Evolutionary conservation across 2,113 vertebrate species (phyloP), one percentile per base, ranked within the genome.

Genomic region (Bothrops jararaca): DNA sequence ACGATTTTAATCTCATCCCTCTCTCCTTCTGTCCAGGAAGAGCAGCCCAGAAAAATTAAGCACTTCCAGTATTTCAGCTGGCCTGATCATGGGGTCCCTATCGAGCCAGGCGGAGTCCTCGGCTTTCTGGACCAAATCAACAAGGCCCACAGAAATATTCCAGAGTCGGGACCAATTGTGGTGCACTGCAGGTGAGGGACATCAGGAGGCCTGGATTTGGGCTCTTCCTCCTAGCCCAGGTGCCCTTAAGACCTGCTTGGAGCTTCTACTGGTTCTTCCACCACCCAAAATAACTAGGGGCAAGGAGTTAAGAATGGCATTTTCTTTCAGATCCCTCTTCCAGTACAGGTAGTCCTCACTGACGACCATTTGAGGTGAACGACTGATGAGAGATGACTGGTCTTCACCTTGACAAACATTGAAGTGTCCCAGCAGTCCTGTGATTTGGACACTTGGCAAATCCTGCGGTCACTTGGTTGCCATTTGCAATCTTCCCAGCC

Each of bases 31-130:
- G 0, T 11, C 0, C 92, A 99, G 98, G 97, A 97, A 8, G 98
- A 98, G 93, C 94, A 91, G 4, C 95, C 96, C 1, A 95, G 98
- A 48, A 97, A 96, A 92, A 98, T 98, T 94, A 98, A 97, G 97
- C 98, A 99, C 94, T 99, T 97, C 91, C 99, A 99, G 97, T 98
- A 98, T 95, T 97, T 98, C 85, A 98, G 98, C 95, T 98, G 99
- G 98, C 98, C 98, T 0, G 98, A 99, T 95, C 98, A 98, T 0
- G 98, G 98, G 0, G 99, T 99, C 34, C 98, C 98, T 34, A 98
- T 98, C 0, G 98, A 98, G 92, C 98, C 98, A 0, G 98, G 98
- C 0, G 98, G 98, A 0, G 98, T 98, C 22, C 97, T 99, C 12
- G 97, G 98, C 96, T 98, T 99, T 95, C 97, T 98, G 89, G 98